Percentiles rank a stretch among this genome's conserved stretches.
These are phyloP conservation scores for Vanacampus margaritifer DNA, from an alignment of 2,113 vertebrate species.

Conservation along the genomic window DNA sequence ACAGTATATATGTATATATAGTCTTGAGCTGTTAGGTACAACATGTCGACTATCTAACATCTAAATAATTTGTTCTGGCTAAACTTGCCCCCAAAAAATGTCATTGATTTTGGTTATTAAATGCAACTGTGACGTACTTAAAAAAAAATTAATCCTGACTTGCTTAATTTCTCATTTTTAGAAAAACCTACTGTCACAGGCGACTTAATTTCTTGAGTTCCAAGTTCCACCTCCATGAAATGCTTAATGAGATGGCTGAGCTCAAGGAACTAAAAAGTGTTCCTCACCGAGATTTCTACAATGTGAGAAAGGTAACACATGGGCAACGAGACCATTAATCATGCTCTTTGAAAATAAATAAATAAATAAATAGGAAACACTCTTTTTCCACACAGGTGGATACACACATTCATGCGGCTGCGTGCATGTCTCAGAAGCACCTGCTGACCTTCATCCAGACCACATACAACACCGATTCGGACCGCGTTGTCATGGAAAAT, in stretches of 20 bases:
- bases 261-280: constrained; percentile 92
- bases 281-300: constrained; percentile 95
- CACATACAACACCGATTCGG: constrained; percentile 86
- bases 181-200: constrained; percentile 95
- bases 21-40: background rate
- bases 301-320: constrained; percentile 87
- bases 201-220: constrained; percentile 93
- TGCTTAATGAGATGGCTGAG: constrained; percentile 96
- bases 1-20: too few relatives aligned
- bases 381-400: constrained; percentile 79
- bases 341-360: too few relatives aligned
- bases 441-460: constrained; percentile 93
- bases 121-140: too few relatives aligned
- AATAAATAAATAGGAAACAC: background rate
- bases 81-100: too few relatives aligned
- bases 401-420: constrained; percentile 95
- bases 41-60: background rate
- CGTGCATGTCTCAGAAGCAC: constrained; percentile 99
- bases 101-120: too few relatives aligned
- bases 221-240: constrained; percentile 95
- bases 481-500: constrained; percentile 88
- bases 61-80: background rate
- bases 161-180: constrained; percentile 48
- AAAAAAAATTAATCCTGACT: background rate
- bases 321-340: too few relatives aligned